phyloP scores from a whole-genome alignment of 2,113 vertebrate species.

The Stegastes partitus region DNA sequence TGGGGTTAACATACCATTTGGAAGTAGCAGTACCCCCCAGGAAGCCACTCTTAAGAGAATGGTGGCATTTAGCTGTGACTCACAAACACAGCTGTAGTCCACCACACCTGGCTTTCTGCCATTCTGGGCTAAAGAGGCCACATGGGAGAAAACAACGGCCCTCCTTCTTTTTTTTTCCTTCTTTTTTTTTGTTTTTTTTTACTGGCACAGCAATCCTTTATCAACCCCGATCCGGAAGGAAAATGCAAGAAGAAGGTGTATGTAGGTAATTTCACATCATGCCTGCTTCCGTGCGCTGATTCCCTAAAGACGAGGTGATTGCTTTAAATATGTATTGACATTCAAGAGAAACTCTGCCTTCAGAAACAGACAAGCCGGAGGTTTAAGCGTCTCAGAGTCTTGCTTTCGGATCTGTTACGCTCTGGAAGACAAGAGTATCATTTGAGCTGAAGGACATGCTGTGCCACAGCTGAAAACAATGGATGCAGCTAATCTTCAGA shows the following conservation, averaged over 20 bases:
- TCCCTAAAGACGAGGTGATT: constrained; percentile 50
- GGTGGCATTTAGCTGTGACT: constrained; percentile 80
- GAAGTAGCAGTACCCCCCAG: constrained; percentile 42
- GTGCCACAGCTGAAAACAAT: constrained; percentile 47
- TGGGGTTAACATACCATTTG: constrained; percentile 33
- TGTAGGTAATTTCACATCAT: neutral
- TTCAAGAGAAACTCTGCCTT: constrained; percentile 34
- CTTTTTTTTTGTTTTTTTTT: neutral
- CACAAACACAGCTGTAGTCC: constrained; percentile 77
- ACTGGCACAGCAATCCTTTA: constrained; percentile 1
- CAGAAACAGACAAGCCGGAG: constrained; percentile 8
- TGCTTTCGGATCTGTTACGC: constrained; percentile 35
- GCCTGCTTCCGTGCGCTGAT: constrained; percentile 18
- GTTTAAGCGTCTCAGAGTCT: constrained; percentile 14
- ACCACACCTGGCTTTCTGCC: constrained; percentile 52
- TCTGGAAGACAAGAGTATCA: constrained; percentile 33
- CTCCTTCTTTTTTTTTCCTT: too few relatives aligned
- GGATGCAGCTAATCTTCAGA: constrained; percentile 31
- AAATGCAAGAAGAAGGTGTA: constrained; percentile 13
- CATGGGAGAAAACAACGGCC: constrained; percentile 29
- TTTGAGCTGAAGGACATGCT: constrained; percentile 42
- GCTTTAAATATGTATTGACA: constrained; percentile 47
- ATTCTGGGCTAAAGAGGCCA: constrained; percentile 59
- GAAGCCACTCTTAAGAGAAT: constrained; percentile 66
- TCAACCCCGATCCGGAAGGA: constrained; percentile 35